A percentile compares a stretch with the other conserved stretches of the same genome.
phyloP scores from a whole-genome alignment of 1,140 invertebrate species.

The Solenopsis fugax region DNA sequence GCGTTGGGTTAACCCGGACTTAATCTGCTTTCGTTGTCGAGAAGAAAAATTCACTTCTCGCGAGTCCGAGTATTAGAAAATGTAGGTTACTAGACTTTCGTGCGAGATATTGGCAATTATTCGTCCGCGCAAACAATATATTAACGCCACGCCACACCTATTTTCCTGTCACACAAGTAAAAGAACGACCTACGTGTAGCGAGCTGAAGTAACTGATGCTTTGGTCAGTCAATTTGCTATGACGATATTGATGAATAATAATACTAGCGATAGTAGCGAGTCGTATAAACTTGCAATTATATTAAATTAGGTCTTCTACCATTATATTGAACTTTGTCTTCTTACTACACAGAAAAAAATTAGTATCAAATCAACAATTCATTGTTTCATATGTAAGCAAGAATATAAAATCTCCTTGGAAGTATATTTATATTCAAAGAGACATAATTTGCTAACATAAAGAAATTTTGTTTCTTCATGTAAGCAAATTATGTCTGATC shows the following conservation, averaged over 20 bases:
- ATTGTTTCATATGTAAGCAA: too few species aligned
- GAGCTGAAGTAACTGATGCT: constrained; percentile 4
- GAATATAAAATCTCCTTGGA: too few species aligned
- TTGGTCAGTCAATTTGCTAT: neutral
- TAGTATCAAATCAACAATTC: too few species aligned
- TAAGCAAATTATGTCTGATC: too few species aligned
- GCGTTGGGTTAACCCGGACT: constrained; percentile 10
- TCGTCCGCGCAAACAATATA: neutral
- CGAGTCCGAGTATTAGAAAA: constrained; percentile 33
- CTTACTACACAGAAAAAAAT: too few species aligned
- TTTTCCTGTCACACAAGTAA: constrained; percentile 33
- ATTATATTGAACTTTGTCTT: neutral
- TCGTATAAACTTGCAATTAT: neutral
- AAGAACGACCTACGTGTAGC: neutral
- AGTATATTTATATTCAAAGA: too few species aligned
- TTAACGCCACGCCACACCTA: constrained; percentile 20
- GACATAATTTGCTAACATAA: too few species aligned
- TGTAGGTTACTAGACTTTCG: constrained; percentile 37
- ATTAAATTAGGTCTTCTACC: neutral
- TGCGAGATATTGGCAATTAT: constrained; percentile 21
- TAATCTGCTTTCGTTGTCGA: constrained; percentile 2
- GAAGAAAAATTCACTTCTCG: constrained; percentile 3
- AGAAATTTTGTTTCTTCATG: too few species aligned
- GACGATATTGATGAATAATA: constrained; percentile 14
- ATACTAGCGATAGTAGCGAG: neutral